phyloP scores from a whole-genome alignment of 1,140 invertebrate species.

The Pectinophora gossypiella region DNA sequence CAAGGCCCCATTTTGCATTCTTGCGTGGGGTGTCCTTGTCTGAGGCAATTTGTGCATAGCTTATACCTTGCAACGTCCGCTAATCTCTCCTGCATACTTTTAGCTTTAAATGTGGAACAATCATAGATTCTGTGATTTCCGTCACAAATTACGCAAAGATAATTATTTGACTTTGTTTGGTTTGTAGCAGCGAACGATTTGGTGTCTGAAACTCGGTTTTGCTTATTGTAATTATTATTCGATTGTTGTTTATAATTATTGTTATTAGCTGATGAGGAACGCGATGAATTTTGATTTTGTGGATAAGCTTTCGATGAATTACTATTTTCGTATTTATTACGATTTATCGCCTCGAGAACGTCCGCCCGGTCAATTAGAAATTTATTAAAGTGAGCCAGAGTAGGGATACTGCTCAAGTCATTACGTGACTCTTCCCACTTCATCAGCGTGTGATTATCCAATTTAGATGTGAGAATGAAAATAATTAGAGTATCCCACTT shows the following conservation, averaged over 20 bases:
- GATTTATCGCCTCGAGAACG: slow-evolving; percentile 6
- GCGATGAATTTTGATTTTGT: neutral
- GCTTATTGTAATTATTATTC: neutral
- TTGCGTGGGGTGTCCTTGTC: neutral
- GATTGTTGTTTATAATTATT: neutral
- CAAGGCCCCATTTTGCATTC: slow-evolving; percentile 9
- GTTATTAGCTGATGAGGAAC: too few species aligned
- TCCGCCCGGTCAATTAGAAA: slow-evolving; percentile 9
- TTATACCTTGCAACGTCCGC: slow-evolving; percentile 5
- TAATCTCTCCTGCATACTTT: slow-evolving; percentile 2
- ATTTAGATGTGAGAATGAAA: neutral
- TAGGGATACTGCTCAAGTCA: neutral
- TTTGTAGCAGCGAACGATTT: neutral
- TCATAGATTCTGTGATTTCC: slow-evolving; percentile 9
- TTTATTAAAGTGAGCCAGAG: slow-evolving; percentile 6
- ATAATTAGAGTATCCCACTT: slow-evolving; percentile 3
- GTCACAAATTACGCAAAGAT: neutral
- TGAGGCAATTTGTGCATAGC: slow-evolving; percentile 5
- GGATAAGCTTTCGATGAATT: neutral
- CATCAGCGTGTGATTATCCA: neutral
- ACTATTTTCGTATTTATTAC: neutral
- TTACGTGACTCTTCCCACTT: slow-evolving; percentile 6
- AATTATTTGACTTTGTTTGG: neutral
- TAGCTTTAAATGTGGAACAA: slow-evolving; percentile 5
- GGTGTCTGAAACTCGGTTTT: neutral